Percentiles rank a stretch among this genome's conserved stretches.
These are phyloP conservation scores for Origma solitaria DNA, from an alignment of 2,113 vertebrate species.

Conservation along the genomic window DNA sequence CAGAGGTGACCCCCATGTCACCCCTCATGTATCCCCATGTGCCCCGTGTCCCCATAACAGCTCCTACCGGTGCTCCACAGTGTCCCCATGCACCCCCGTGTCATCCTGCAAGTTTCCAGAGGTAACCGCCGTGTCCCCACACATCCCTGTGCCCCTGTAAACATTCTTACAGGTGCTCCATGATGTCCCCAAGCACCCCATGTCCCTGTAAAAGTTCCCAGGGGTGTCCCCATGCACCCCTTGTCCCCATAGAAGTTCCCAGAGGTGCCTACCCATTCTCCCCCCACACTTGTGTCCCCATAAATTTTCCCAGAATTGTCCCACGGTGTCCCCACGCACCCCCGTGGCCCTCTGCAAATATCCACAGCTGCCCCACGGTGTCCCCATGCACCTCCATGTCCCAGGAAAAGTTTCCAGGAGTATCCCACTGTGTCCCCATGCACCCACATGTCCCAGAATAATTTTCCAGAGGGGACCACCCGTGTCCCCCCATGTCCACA, in stretches of 20 bases:
- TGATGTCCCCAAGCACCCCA: neutral
- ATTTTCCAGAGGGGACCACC: neutral
- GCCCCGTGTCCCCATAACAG: fast-evolving
- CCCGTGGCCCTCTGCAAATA: neutral
- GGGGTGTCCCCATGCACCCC: neutral
- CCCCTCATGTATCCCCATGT: fast-evolving
- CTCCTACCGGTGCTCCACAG: neutral
- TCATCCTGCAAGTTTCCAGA: too few species aligned
- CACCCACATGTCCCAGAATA: neutral
- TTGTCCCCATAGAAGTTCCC: neutral
- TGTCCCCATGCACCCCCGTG: neutral
- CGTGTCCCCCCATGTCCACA: neutral
- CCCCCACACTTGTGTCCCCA: neutral
- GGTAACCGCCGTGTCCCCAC: neutral
- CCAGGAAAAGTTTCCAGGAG: neutral
- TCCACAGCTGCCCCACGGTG: neutral
- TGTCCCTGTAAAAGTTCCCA: neutral
- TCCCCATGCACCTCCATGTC: neutral
- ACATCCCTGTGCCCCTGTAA: neutral
- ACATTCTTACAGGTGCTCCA: neutral
- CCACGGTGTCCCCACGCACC: neutral
- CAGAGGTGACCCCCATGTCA: neutral
- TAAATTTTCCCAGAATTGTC: neutral
- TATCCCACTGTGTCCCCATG: neutral
- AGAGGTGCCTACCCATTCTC: neutral